A percentile compares a stretch with the other conserved stretches of the same genome.
Conservation (phyloP, 2,113 vertebrate genomes). For the Xenopus laevis region DNA sequence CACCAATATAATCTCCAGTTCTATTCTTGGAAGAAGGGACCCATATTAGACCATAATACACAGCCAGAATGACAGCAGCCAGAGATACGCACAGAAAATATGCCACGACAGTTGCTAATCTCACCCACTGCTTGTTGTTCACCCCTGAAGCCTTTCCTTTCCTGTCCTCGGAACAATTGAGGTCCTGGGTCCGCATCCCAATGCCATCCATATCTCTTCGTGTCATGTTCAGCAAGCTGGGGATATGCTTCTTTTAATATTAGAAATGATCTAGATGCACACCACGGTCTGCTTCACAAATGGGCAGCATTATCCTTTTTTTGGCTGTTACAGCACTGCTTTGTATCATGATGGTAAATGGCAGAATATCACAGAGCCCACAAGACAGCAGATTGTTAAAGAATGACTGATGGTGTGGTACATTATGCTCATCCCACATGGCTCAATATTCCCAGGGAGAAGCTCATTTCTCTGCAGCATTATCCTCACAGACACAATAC, state of each 20-base stretch:
- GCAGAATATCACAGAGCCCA: background rate
- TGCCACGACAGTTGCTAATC: slow-evolving; percentile 75
- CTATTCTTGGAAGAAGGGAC: slow-evolving; percentile 48
- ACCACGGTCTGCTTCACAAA: background rate
- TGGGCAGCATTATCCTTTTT: background rate
- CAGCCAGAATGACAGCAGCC: slow-evolving; percentile 75
- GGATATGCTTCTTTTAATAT: background rate
- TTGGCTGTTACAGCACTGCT: background rate
- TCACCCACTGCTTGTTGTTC: slow-evolving; percentile 67
- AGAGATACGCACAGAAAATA: slow-evolving; percentile 82
- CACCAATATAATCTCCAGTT: background rate
- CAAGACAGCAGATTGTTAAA: background rate
- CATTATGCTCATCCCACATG: background rate
- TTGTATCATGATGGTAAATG: background rate
- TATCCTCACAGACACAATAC: slow-evolving; percentile 5
- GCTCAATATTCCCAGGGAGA: slow-evolving; percentile 6
- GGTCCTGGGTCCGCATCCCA: slow-evolving; percentile 64
- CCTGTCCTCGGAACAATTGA: slow-evolving; percentile 72
- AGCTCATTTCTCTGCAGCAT: slow-evolving; percentile 17
- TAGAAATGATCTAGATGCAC: background rate
- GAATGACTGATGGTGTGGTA: slow-evolving; percentile 14
- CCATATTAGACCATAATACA: slow-evolving; percentile 85
- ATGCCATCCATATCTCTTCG: slow-evolving; percentile 56
- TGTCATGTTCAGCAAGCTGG: slow-evolving; percentile 40
- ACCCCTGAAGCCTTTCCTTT: slow-evolving; percentile 64